These are phyloP conservation scores for Drepanosiphum platanoidis DNA, from an alignment of 2,888 invertebrate genomes.

Conservation along the genomic window DNA sequence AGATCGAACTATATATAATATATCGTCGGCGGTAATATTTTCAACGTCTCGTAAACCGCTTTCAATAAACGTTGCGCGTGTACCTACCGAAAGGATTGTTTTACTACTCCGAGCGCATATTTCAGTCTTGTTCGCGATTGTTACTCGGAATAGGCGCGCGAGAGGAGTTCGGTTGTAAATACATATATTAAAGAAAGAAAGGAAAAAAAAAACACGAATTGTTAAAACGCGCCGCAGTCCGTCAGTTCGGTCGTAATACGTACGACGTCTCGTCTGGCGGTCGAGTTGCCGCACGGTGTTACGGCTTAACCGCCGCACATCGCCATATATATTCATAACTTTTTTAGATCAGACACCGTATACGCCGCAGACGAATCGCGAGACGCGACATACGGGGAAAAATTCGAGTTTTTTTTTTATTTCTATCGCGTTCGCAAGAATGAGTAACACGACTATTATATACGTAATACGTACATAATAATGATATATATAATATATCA, in stretches of 20 bases:
- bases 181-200: not conserved
- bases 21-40: not conserved
- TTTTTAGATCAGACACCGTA: too few relatives aligned
- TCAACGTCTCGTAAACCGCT: not conserved
- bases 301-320: not conserved
- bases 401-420: too few relatives aligned
- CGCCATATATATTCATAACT: too few relatives aligned
- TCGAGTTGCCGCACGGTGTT: not conserved
- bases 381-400: too few relatives aligned
- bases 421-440: too few relatives aligned
- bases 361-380: too few relatives aligned
- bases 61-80: not conserved
- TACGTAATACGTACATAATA: too few relatives aligned
- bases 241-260: conserved; percentile 7
- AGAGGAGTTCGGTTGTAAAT: conserved; percentile 2
- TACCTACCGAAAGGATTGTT: not conserved
- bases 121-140: not conserved
- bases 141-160: not conserved
- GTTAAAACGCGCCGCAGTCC: not conserved
- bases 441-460: too few relatives aligned
- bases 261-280: conserved; percentile 10
- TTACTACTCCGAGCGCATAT: not conserved
- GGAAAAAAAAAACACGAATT: conserved; percentile 2
- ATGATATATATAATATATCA: too few relatives aligned
- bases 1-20: not conserved